Base-by-base conservation (phyloP, 2,113 vertebrate species). In the Pygoscelis adeliae region DNA sequence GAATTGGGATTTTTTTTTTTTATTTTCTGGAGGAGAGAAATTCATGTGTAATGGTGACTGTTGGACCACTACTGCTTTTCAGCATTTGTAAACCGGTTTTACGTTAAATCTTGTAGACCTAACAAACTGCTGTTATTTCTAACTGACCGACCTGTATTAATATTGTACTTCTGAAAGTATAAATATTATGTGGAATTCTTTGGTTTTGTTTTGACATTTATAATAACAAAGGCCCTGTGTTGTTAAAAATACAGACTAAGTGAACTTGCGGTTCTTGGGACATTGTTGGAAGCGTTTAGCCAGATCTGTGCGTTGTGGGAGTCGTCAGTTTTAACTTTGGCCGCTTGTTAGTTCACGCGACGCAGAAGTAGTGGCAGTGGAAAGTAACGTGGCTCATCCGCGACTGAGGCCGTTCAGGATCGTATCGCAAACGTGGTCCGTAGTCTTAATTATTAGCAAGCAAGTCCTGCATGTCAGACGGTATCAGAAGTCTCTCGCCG, bases 91-190 rank as follows among this genome's bases (percentile, higher is more conserved):
- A 98, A 96, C 96, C 85, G 97, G 98, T 98, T 98, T 98, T 98
- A 98, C 94, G 97, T 98, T 98, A 94, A 96, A 97, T 96, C 98
- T 98, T 98, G 98, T 98, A 98, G 98, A 98, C 98, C 98, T 98
- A 99, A 98, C 98, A 98, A 98, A 98, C 97, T 98, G 98, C 98
- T 99, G 97, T 99, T 98, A 98, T 99, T 99, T 98, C 98, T 98
- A 98, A 99, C 98, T 99, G 98, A 99, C 98, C 98, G 98, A 98
- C 98, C 98, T 98, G 98, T 99, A 99, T 99, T 99, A 99, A 99
- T 99, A 99, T 99, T 99, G 98, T 99, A 99, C 98, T 98, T 99
- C 98, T 98, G 98, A 95, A 99, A 98, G 98, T 98, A 99, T 99
- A 98, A 99, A 99, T 98, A 98, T 99, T 98, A 98, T 89, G 98